Evolutionary conservation across 1,140 invertebrate species (phyloP), one percentile per base, ranked within the genome.

Genomic region (Bactericera cockerelli): DNA sequence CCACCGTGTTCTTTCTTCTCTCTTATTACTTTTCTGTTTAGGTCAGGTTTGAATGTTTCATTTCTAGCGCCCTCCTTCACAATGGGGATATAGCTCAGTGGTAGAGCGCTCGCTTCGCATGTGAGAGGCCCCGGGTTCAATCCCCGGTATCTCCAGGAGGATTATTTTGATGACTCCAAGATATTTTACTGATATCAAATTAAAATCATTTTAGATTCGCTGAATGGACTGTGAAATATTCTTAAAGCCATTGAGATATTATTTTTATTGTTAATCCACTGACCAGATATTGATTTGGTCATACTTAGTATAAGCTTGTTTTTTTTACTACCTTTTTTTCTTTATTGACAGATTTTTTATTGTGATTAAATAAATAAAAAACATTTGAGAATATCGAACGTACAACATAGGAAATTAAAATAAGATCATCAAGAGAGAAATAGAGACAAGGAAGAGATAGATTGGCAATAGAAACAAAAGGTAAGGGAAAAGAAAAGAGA

Each of bases 61-160:
- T 36, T 10, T 11, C 16, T 16, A 10, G 33, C 10, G 16, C 16
- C 16, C 16, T 11, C 33, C 16, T 36, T 36, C 81, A 81, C 81
- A 81, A 79, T 81, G 85, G 86, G 87, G 88, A 85, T 87, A 85
- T 84, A n/a, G n/a, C n/a, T n/a, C n/a, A n/a, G n/a, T n/a, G n/a
- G n/a, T n/a, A n/a, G n/a, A n/a, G n/a, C n/a, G 85, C 85, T 86
- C 84, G 86, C 85, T 89, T 88, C 84, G 85, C 86, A 88, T 88
- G 85, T 86, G 84, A 86, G 84, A 87, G 84, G 84, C 81, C 85
- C 83, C 81, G 83, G 84, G 83, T 86, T 86, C 85, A 80, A 87
- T 85, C 82, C 84, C 80, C 80, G 79, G 80, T 78, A 81, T 81
- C 79, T 81, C 80, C 79, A 81, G 10, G 16, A 11, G 10, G 10